Evolutionary conservation across 2,113 vertebrate species (phyloP).

Genomic region (Arothron firmamentum): DNA sequence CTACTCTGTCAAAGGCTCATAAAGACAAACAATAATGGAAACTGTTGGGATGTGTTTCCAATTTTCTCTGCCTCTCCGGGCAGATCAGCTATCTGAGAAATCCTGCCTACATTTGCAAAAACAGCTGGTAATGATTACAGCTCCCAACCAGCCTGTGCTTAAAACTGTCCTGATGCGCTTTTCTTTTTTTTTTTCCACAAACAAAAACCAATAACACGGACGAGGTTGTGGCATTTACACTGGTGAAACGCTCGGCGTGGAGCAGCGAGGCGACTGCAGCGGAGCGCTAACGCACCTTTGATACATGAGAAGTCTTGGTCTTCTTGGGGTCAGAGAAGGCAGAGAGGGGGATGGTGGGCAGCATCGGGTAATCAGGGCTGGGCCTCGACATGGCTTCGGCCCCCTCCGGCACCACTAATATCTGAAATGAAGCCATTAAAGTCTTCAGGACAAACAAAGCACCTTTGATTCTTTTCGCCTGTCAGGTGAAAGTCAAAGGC

Average conservation of each 20-base stretch:
- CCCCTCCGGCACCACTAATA: conserved; percentile 97
- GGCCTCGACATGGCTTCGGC: conserved; percentile 90
- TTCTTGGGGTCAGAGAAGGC: conserved; percentile 99
- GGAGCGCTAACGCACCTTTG: conserved; percentile 83
- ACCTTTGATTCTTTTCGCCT: too few species aligned
- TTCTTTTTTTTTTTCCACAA: conserved; percentile 1
- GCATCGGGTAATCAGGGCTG: conserved; percentile 96
- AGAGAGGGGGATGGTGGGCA: conserved; percentile 96
- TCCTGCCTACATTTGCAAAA: conserved; percentile 16
- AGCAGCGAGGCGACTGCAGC: neutral
- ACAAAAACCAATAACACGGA: neutral
- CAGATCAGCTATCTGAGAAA: conserved; percentile 21
- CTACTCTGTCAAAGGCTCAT: neutral
- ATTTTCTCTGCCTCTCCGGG: neutral
- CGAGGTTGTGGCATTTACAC: neutral
- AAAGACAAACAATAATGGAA: conserved; percentile 5
- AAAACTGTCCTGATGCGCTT: conserved; percentile 5
- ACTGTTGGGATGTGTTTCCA: neutral
- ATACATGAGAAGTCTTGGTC: conserved; percentile 91
- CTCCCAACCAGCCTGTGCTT: conserved; percentile 17
- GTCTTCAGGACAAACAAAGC: neutral
- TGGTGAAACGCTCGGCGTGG: neutral
- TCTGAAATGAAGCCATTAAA: conserved; percentile 67
- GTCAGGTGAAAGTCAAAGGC: too few species aligned
- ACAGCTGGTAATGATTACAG: conserved; percentile 42